Percentiles rank a stretch among this genome's conserved stretches.
These are phyloP conservation scores for Oryctolagus cuniculus DNA, from an alignment of 2,113 vertebrate genomes.

Conservation along the genomic window mOryCun1.1 NC_091453.1:25691501-25692000, in stretches of 20 bases:
- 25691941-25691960: constrained; percentile 43
- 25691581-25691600: constrained; percentile 81
- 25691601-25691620: constrained; percentile 72
- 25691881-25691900: constrained; percentile 70
- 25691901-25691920: background rate
- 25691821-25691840: constrained; percentile 71
- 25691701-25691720: constrained; percentile 78
- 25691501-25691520: constrained; percentile 63
- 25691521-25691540: background rate
- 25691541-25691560: constrained; percentile 37
- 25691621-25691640: constrained; percentile 67
- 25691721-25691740: constrained; percentile 78
- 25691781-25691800: constrained; percentile 74
- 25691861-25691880: constrained; percentile 66
- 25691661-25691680: constrained; percentile 82
- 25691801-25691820: constrained; percentile 74
- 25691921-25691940: constrained; percentile 1
- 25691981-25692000: constrained; percentile 17
- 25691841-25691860: constrained; percentile 74
- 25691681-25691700: constrained; percentile 77
- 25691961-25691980: constrained; percentile 54
- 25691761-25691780: constrained; percentile 81
- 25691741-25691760: constrained; percentile 83
- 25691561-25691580: constrained; percentile 37
- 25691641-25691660: constrained; percentile 77